Evolutionary conservation across 2,797 vertebrate genomes (phyloP).

Genomic region (Philypnodon macrostomus): DNA sequence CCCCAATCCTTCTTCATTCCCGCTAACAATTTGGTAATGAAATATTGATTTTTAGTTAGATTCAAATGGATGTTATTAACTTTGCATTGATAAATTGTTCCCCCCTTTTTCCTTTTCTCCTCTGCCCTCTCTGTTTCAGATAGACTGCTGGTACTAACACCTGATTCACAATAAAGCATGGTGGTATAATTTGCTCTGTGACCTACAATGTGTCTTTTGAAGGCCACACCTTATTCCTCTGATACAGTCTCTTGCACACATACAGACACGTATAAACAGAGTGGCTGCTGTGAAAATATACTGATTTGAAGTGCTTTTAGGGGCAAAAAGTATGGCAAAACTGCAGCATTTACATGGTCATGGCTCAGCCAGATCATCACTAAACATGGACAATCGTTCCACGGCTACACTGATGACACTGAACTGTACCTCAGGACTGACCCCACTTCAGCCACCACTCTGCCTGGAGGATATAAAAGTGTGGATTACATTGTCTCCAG

Average conservation of each 20-base stretch:
- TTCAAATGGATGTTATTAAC: slow-evolving; percentile 99
- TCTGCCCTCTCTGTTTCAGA: slow-evolving; percentile 55
- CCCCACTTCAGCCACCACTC: too few species aligned
- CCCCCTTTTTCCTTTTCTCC: slow-evolving; percentile 57
- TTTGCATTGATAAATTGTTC: slow-evolving; percentile 99
- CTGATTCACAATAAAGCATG: slow-evolving; percentile 72
- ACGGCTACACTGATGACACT: too few species aligned
- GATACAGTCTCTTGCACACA: slow-evolving; percentile 14
- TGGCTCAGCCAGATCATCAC: too few species aligned
- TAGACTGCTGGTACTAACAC: slow-evolving; percentile 56
- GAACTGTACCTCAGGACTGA: too few species aligned
- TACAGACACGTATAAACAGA: too few species aligned
- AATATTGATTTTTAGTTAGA: slow-evolving; percentile 99
- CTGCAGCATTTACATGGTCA: too few species aligned
- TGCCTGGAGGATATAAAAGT: too few species aligned
- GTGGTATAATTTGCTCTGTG: slow-evolving; percentile 75
- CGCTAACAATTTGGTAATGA: slow-evolving; percentile 99
- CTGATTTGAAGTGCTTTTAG: too few species aligned
- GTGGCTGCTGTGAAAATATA: slow-evolving; percentile 37
- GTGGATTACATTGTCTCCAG: too few species aligned
- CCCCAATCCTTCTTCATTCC: slow-evolving; percentile 99
- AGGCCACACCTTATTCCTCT: slow-evolving; percentile 27
- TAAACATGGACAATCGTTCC: too few species aligned
- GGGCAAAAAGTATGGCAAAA: too few species aligned
- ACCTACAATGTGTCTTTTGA: slow-evolving; percentile 56